These are phyloP conservation scores for Gryllus bimaculatus DNA, from an alignment of 1,140 invertebrate species.

Conservation along the genomic window DNA sequence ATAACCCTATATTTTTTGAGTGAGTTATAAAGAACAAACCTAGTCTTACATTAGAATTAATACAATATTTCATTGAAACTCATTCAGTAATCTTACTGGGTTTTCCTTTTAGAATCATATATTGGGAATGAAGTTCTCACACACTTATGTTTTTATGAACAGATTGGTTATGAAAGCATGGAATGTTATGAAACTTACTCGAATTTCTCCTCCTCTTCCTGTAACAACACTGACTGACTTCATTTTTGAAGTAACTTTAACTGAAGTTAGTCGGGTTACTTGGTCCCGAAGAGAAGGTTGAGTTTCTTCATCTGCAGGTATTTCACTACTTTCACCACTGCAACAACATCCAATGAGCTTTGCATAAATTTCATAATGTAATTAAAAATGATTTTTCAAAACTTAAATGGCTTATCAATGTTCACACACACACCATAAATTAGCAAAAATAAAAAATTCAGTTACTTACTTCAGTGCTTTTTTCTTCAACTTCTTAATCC, in stretches of 20 bases:
- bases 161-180: not conserved
- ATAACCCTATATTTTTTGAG: no score
- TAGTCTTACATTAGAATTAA: no score
- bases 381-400: conserved; percentile 28
- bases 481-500: conserved; percentile 61
- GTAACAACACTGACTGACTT: conserved; percentile 58
- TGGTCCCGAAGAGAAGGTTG: conserved; percentile 55
- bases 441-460: not conserved
- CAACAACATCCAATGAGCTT: not conserved
- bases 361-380: no score
- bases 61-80: no score
- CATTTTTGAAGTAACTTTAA: conserved; percentile 57
- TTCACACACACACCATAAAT: not conserved
- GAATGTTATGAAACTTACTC: conserved; percentile 47
- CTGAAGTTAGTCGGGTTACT: conserved; percentile 54
- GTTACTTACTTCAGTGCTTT: conserved; percentile 43
- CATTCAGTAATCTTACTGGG: no score
- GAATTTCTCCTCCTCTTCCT: conserved; percentile 55
- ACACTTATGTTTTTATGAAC: no score
- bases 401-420: not conserved
- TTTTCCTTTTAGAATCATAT: no score
- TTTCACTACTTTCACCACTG: not conserved
- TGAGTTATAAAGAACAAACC: no score
- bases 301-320: conserved; percentile 22
- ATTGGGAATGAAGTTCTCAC: no score